Conservation (phyloP, 2,113 vertebrate genomes). For the Helogale parvula region DNA sequence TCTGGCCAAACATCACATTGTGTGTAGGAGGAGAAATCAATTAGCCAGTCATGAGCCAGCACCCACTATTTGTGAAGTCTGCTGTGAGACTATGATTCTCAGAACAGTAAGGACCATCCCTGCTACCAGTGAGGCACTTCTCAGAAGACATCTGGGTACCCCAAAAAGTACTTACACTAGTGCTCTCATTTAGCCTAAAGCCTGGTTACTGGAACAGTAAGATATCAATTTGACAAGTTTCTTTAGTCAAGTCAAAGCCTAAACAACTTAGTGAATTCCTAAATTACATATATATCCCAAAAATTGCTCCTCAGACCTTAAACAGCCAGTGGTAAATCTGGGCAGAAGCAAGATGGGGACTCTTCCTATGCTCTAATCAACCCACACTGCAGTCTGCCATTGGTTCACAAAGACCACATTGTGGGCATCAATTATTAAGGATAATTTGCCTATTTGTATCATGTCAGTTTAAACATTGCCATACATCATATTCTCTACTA, state of each 20-base stretch:
- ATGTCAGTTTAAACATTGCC: background rate
- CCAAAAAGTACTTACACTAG: too few species aligned
- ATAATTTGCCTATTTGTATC: background rate
- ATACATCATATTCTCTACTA: background rate
- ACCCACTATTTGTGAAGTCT: too few species aligned
- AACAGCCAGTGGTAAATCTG: background rate
- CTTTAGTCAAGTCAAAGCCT: background rate
- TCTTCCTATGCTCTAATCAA: background rate
- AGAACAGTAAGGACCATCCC: too few species aligned
- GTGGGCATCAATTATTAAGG: background rate
- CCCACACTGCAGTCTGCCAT: background rate
- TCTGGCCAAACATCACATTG: background rate
- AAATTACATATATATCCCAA: too few species aligned
- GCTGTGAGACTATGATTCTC: background rate
- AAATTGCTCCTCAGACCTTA: background rate
- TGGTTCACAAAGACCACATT: background rate
- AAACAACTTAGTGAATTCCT: background rate
- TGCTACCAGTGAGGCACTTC: background rate
- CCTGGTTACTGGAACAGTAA: background rate
- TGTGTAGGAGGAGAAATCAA: background rate
- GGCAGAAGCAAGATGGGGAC: background rate
- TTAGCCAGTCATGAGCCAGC: background rate
- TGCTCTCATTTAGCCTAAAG: background rate
- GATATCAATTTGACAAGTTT: background rate
- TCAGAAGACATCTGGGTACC: background rate